Conservation (phyloP, 2,888 invertebrate species). For the Sepioteuthis lessoniana region DNA sequence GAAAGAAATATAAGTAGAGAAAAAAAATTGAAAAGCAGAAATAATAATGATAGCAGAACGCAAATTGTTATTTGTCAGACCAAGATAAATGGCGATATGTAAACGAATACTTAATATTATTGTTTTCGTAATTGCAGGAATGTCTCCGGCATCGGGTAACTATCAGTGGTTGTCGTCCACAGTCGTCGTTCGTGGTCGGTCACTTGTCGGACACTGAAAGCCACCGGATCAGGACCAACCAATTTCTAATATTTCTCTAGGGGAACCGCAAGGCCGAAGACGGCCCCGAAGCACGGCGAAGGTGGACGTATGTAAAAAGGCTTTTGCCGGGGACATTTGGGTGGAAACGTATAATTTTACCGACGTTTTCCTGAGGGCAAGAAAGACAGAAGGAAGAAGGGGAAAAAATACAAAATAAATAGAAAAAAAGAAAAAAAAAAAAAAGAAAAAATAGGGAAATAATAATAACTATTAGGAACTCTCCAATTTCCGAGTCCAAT, state of each 20-base stretch:
- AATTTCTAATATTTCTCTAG: background rate
- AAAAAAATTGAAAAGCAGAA: background rate
- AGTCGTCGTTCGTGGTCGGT: background rate
- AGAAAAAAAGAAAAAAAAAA: background rate
- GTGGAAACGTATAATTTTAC: background rate
- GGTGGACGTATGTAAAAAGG: background rate
- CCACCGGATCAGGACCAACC: background rate
- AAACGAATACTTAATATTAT: background rate
- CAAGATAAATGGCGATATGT: background rate
- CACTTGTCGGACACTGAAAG: background rate
- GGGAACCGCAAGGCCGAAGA: background rate
- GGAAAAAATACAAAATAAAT: background rate
- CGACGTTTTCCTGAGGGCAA: background rate
- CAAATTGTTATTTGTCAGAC: background rate
- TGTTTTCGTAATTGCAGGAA: constrained; percentile 12
- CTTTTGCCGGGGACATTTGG: background rate
- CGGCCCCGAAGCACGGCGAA: background rate
- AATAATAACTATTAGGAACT: background rate
- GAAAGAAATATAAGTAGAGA: too few relatives aligned
- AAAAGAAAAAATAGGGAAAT: background rate
- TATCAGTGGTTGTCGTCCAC: background rate
- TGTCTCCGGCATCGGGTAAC: background rate
- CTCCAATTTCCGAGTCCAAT: constrained; percentile 13
- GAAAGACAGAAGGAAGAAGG: background rate
- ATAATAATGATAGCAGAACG: background rate